Evolutionary conservation across 1,140 invertebrate genomes (phyloP).

Genomic region (Pseudachorutes palmiensis): DNA sequence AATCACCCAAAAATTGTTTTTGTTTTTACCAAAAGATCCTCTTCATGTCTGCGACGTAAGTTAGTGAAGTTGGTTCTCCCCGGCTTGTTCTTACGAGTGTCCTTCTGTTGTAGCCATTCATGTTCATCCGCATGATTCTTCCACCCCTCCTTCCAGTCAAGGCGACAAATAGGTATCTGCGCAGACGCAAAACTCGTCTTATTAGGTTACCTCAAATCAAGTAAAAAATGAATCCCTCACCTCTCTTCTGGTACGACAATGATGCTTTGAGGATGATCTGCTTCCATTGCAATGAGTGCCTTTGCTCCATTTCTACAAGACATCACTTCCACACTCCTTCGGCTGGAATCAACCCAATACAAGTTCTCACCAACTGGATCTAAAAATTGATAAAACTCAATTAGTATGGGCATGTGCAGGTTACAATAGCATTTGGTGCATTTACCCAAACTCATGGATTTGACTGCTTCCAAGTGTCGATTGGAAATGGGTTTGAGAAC

Average conservation of each 20-base stretch:
- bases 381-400: slow-evolving; percentile 18
- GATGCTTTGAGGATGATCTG: slow-evolving; percentile 23
- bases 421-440: too few relatives aligned
- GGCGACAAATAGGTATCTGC: slow-evolving; percentile 30
- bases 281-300: slow-evolving; percentile 39
- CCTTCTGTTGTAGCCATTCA: slow-evolving; percentile 24
- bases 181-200: background rate
- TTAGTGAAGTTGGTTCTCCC: slow-evolving; percentile 29
- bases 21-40: slow-evolving; percentile 31
- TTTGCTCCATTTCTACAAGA: slow-evolving; percentile 45
- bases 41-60: slow-evolving; percentile 24
- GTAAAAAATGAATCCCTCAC: slow-evolving; percentile 19
- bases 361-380: slow-evolving; percentile 41
- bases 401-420: too few relatives aligned
- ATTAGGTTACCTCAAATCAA: background rate
- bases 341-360: slow-evolving; percentile 70
- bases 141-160: slow-evolving; percentile 20
- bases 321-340: slow-evolving; percentile 63
- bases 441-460: slow-evolving; percentile 56
- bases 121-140: slow-evolving; percentile 26
- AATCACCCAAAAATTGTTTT: background rate
- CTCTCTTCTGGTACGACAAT: slow-evolving; percentile 32
- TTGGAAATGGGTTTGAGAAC: slow-evolving; percentile 42
- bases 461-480: slow-evolving; percentile 48
- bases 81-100: slow-evolving; percentile 12